Evolutionary conservation across 2,113 vertebrate genomes (phyloP).

Genomic region (Procavia capensis): DNA sequence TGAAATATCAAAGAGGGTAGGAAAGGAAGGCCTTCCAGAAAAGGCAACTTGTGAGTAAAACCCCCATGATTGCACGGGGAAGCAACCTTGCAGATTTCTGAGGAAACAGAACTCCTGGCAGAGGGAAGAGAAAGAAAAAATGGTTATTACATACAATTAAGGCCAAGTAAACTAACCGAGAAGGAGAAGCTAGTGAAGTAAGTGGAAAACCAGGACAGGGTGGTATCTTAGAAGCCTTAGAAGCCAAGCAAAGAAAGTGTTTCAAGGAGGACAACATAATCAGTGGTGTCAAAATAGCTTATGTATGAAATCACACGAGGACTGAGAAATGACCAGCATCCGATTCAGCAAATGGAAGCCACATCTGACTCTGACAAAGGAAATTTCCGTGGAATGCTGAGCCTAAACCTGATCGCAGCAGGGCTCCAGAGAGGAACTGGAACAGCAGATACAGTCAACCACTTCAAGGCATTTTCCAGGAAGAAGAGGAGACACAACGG

Average conservation of each 20-base stretch:
- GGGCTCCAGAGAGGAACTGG: not conserved
- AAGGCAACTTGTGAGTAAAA: not conserved
- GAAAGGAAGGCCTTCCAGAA: not conserved
- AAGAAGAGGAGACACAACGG: not conserved
- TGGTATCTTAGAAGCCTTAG: not conserved
- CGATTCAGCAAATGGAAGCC: not conserved
- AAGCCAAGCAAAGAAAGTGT: not conserved
- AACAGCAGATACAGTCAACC: not conserved
- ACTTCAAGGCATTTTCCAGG: not conserved
- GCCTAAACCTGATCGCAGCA: not conserved
- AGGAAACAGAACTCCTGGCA: not conserved
- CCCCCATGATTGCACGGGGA: not conserved
- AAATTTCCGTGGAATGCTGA: not conserved
- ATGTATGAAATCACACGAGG: not conserved
- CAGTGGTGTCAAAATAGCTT: not conserved
- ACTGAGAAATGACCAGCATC: not conserved
- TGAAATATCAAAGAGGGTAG: not conserved
- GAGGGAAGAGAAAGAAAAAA: not conserved
- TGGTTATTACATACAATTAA: not conserved
- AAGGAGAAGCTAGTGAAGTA: not conserved
- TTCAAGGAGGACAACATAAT: not conserved
- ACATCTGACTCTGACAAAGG: not conserved
- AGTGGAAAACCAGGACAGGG: not conserved
- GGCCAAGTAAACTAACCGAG: not conserved
- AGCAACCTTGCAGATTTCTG: not conserved